phyloP scores from a whole-genome alignment of 2,888 invertebrate genomes.

The Drosophila buzzatii region DNA sequence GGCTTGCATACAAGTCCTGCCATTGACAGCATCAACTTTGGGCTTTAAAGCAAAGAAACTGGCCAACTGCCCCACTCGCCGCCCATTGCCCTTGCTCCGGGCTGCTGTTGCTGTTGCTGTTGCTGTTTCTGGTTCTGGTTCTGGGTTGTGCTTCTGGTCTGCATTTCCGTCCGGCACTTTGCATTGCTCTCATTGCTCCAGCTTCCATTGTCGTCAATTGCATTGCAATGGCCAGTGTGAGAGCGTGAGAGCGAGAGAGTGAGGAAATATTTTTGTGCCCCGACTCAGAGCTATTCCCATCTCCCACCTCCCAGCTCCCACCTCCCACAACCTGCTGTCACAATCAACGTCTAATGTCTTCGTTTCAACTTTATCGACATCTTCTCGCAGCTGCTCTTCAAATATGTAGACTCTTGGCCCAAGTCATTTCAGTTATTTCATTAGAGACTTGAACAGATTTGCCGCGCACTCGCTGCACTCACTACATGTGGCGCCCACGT shows the following conservation, averaged over 20 bases:
- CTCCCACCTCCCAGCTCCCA: too few relatives aligned
- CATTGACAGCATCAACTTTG: constrained; percentile 59
- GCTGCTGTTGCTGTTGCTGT: background rate
- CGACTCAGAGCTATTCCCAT: background rate
- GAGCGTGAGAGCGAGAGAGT: too few relatives aligned
- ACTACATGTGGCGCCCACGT: constrained; percentile 2
- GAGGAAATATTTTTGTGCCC: constrained; percentile 3
- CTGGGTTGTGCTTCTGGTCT: constrained; percentile 49
- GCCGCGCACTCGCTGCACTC: background rate
- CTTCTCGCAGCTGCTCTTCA: constrained; percentile 24
- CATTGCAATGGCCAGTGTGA: constrained; percentile 48
- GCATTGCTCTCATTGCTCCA: constrained; percentile 47
- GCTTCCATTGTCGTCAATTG: constrained; percentile 69
- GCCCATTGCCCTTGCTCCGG: background rate
- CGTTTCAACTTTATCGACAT: constrained; percentile 37
- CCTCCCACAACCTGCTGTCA: constrained; percentile 18
- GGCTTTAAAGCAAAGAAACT: constrained; percentile 58
- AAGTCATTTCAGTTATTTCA: constrained; percentile 38
- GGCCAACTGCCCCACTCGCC: constrained; percentile 32
- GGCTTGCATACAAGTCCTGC: constrained; percentile 40
- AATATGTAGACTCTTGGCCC: constrained; percentile 12
- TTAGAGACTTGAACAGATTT: constrained; percentile 19
- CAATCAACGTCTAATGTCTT: constrained; percentile 63
- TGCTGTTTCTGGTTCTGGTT: constrained; percentile 1
- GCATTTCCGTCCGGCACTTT: constrained; percentile 71